Conservation (phyloP, 1,140 invertebrate species). For the Leptinotarsa lineolata region DNA sequence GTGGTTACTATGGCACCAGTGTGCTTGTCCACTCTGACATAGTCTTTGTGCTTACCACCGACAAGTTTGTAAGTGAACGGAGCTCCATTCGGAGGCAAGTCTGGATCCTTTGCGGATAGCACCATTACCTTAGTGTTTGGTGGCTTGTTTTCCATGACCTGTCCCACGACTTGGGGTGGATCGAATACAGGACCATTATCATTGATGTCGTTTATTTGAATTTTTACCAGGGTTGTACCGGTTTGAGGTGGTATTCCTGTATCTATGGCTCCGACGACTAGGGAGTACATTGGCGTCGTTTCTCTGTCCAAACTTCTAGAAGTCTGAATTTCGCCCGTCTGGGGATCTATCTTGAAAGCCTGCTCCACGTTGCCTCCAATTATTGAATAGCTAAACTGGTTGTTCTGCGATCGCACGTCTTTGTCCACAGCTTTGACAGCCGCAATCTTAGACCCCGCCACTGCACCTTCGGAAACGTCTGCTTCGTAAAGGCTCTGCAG, state of each 20-base stretch:
- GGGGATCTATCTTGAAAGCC: slow-evolving; percentile 87
- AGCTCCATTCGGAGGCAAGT: slow-evolving; percentile 88
- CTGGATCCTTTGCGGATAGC: slow-evolving; percentile 83
- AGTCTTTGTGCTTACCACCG: slow-evolving; percentile 76
- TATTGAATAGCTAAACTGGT: slow-evolving; percentile 90
- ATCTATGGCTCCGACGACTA: slow-evolving; percentile 90
- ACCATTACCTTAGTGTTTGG: slow-evolving; percentile 83
- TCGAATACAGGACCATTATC: slow-evolving; percentile 91
- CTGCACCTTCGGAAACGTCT: slow-evolving; percentile 76
- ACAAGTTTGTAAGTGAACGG: slow-evolving; percentile 85
- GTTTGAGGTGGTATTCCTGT: slow-evolving; percentile 85
- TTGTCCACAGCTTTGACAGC: slow-evolving; percentile 87
- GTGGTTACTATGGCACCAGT: slow-evolving; percentile 81
- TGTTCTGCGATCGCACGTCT: slow-evolving; percentile 88
- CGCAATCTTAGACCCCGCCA: slow-evolving; percentile 72
- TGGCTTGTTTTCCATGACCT: slow-evolving; percentile 87
- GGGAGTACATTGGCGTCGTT: slow-evolving; percentile 71
- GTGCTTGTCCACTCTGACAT: slow-evolving; percentile 76
- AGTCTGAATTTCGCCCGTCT: slow-evolving; percentile 81
- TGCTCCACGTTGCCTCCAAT: slow-evolving; percentile 81
- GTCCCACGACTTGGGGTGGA: slow-evolving; percentile 67
- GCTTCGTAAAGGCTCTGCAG: slow-evolving; percentile 74
- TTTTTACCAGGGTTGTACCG: slow-evolving; percentile 79
- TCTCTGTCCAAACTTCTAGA: slow-evolving; percentile 81
- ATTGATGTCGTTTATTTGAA: slow-evolving; percentile 83